Conservation (phyloP, 2,113 vertebrate genomes). For the Callipepla californica region DNA sequence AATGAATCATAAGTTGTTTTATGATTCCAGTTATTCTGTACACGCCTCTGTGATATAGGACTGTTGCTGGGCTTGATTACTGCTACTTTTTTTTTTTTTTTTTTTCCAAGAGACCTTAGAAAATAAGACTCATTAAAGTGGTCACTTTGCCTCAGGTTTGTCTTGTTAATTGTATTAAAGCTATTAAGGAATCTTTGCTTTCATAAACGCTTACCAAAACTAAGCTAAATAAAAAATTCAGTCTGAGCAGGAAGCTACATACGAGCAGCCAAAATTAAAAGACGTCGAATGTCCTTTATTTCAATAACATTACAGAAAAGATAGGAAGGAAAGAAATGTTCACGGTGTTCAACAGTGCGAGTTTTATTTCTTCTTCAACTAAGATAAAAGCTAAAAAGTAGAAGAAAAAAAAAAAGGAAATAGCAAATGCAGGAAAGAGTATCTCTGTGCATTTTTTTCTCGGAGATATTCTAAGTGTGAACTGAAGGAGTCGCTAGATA, state of each 20-base stretch:
- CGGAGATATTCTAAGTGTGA: constrained; percentile 72
- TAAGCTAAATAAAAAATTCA: background rate
- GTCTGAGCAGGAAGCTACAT: background rate
- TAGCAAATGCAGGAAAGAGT: constrained; percentile 49
- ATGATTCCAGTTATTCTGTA: background rate
- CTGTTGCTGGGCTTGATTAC: background rate
- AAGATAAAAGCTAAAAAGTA: constrained; percentile 33
- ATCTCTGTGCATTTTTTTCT: constrained; percentile 41
- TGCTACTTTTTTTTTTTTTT: background rate
- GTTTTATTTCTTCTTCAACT: constrained; percentile 42
- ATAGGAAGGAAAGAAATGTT: background rate
- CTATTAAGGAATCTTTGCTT: background rate
- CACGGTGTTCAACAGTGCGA: background rate
- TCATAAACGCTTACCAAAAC: background rate
- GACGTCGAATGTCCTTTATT: background rate
- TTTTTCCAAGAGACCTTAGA: background rate
- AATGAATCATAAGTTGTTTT: background rate
- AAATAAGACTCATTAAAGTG: background rate
- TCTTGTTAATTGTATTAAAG: background rate
- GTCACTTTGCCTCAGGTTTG: background rate
- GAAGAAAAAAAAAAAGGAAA: constrained; percentile 49
- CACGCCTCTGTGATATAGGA: background rate
- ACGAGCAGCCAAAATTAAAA: background rate
- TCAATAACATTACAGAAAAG: background rate
- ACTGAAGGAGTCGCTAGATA: constrained; percentile 87